Base-by-base conservation (phyloP, 2,113 vertebrate species). In the Lagopus leucura region DNA sequence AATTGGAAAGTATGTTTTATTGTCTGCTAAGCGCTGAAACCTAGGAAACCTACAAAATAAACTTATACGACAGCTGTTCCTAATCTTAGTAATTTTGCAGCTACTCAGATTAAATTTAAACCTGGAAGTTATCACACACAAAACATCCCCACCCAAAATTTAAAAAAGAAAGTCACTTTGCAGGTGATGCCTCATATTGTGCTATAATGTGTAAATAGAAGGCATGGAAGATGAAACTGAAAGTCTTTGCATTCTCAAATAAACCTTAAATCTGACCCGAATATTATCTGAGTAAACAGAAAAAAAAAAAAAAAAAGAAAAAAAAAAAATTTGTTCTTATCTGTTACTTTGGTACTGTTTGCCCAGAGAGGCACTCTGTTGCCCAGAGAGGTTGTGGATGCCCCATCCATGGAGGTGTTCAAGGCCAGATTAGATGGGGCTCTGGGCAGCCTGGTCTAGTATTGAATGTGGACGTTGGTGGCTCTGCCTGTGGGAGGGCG, bases 21-120 rank as follows among this genome's bases (percentile, higher is more conserved):
- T 89, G 55, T 85, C 61, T 80, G 47, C 12, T 83, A 71, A 20
- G 13, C 42, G 67, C 11, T 52, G 47, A 91, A 92, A 89, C 69
- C 36, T 74, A 85, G 78, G 76, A 91, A 91, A 89, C 65, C 13
- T 61, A 79, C 25, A 13, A 86, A 92, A 95, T 80, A 94, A 82
- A 82, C 17, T 71, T 72, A 79, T 10, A 36, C 6, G 52, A 85
- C 47, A 92, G 55, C 47, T 88, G 55, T 71, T 72, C 13, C 65
- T 86, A 91, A 87, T 89, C 38, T 47, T 93, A 75, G 1, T 45
- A 50, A 86, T 86, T 91, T 52, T 93, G 14, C 19, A 82, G n/a
- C 28, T 90, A 43, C 50, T 32, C 72, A 93, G 54, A 30, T 36
- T 86, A 63, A 86, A 84, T 76, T 84, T 92, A 84, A 93, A 82